phyloP scores from a whole-genome alignment of 2,797 vertebrate species.

The Nyctibius grandis region DNA sequence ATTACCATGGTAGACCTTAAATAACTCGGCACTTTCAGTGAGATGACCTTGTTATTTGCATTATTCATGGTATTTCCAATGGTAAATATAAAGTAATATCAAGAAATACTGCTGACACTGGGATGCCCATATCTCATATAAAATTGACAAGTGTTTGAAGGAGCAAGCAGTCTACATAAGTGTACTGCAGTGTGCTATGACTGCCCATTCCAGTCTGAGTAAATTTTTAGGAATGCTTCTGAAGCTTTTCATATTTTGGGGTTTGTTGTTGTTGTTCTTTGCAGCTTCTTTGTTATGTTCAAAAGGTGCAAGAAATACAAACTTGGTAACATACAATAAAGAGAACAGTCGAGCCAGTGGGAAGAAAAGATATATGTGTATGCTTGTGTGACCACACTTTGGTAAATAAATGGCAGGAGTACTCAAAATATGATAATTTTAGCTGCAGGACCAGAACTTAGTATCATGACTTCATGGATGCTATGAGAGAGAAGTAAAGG shows the following conservation, averaged over 20 bases:
- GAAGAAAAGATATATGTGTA: background rate
- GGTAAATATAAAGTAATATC: background rate
- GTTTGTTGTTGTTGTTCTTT: background rate
- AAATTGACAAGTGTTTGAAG: background rate
- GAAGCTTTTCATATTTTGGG: background rate
- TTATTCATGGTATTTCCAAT: slow-evolving; percentile 20
- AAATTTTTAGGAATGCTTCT: background rate
- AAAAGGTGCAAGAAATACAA: background rate
- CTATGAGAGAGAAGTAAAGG: background rate
- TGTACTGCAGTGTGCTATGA: background rate
- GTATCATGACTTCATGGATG: background rate
- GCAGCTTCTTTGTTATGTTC: background rate
- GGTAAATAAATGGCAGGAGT: background rate
- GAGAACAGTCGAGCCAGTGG: background rate
- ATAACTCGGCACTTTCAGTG: background rate
- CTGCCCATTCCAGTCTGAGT: background rate
- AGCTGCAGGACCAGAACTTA: background rate
- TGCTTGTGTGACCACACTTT: background rate
- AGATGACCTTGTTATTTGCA: slow-evolving; percentile 41
- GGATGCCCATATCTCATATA: background rate
- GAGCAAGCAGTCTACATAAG: background rate
- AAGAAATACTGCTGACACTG: background rate
- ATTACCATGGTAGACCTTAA: slow-evolving; percentile 7
- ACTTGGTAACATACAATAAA: background rate
- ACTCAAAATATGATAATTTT: background rate